These are phyloP conservation scores for Rhabdomys pumilio DNA, from an alignment of 2,797 vertebrate genomes.

Conservation along the genomic window DNA sequence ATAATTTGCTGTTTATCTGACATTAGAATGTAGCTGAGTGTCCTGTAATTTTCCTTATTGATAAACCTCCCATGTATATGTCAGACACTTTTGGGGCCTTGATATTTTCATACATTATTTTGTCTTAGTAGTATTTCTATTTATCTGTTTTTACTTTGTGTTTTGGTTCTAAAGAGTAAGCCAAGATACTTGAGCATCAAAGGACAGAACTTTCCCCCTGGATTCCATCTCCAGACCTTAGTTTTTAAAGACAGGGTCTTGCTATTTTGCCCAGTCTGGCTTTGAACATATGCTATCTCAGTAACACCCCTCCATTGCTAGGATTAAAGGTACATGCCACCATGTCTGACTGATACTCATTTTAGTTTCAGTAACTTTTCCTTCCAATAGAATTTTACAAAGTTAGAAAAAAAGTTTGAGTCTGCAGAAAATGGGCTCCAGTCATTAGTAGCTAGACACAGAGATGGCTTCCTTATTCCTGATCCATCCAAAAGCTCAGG, in stretches of 20 bases:
- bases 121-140: background rate
- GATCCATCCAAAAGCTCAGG: background rate
- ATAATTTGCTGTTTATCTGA: slow-evolving; percentile 26
- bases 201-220: background rate
- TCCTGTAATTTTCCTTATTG: background rate
- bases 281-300: background rate
- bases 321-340: background rate
- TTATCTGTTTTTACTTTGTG: background rate
- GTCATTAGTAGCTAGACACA: background rate
- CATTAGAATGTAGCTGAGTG: slow-evolving; percentile 43
- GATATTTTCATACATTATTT: background rate
- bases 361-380: slow-evolving; percentile 36
- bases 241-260: background rate
- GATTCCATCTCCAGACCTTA: background rate
- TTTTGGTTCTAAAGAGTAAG: background rate
- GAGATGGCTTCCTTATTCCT: background rate
- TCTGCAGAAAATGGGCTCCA: background rate
- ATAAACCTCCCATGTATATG: background rate
- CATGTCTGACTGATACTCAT: background rate
- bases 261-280: background rate
- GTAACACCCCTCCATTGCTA: background rate
- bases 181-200: background rate
- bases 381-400: background rate
- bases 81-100: background rate
- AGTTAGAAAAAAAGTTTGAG: background rate